Evolutionary conservation across 2,888 invertebrate species (phyloP).

Genomic region (Labia minor): DNA sequence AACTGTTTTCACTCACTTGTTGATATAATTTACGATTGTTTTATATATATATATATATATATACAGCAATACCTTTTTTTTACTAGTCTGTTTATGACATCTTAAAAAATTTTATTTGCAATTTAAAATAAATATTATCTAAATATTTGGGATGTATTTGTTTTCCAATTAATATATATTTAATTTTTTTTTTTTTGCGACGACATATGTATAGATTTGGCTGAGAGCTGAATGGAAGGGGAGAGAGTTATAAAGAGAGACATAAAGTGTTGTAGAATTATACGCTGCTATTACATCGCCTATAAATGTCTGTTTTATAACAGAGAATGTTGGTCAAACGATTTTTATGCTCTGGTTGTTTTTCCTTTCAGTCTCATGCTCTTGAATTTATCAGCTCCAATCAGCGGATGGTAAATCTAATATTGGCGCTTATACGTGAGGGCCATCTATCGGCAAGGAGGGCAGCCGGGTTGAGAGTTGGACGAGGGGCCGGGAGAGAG

Average conservation of each 20-base stretch:
- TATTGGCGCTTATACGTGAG: not conserved
- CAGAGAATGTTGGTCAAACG: not conserved
- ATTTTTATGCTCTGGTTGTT: not conserved
- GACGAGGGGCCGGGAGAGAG: not conserved
- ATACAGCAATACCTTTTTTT: not conserved
- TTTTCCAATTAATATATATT: not conserved
- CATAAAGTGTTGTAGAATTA: conserved; percentile 13
- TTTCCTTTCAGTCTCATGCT: no score
- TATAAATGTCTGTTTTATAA: conserved; percentile 4
- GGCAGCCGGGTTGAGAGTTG: not conserved
- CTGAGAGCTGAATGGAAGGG: not conserved
- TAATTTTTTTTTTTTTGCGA: not conserved
- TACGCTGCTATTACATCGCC: not conserved
- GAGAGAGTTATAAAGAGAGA: not conserved
- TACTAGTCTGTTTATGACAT: not conserved
- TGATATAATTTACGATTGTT: conserved; percentile 13
- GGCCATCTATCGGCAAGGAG: not conserved
- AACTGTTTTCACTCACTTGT: not conserved
- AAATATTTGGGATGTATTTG: not conserved
- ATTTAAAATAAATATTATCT: no score
- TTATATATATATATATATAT: not conserved
- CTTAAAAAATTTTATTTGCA: not conserved
- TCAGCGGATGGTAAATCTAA: not conserved
- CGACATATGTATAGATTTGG: not conserved
- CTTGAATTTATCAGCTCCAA: no score